Evolutionary conservation across 2,888 invertebrate genomes (phyloP), one percentile per base, ranked within the genome.

Genomic region (Ornithoptera priamus): DNA sequence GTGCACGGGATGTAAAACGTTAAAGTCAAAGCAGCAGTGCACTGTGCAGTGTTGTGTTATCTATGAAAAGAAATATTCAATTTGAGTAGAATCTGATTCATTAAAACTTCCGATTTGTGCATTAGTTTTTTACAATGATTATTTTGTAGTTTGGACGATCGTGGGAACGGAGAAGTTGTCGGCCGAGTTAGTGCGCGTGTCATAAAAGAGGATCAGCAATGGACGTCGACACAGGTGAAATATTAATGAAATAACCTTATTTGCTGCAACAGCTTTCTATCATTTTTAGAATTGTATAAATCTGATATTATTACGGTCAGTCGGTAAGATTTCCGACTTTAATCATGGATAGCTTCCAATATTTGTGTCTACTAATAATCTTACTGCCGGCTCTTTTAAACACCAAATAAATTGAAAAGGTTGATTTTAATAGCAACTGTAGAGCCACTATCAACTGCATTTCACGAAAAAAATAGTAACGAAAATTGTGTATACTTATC

Each of bases 211-310:
- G 53, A 36, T 46, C 58, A 66, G 76, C 72, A 72, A 90, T 90
- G 90, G 89, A 90, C 75, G 86, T 88, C 62, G 90, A 90, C 73
- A 89, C 89, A 74, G 90, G 90, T 88, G 80, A 73, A 78, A 73
- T 76, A 70, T 42, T 66, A 67, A 71, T 81, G 82, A 84, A 81
- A 82, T 85, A 80, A 78, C 74, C 69, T 71, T n/a, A 62, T 12
- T 46, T 15, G 12, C 12, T 15, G 2, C 12, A 22, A 22, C 22
- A 17, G 2, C 0, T 46, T 46, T 46, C 2, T 12, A 15, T 46
- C 12, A 4, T 0, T 46, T 46, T 46, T 46, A 12, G 46, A 46
- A 46, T 46, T 15, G 4, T 12, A 46, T 15, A 46, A 3, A 12
- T 42, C 12, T 42, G 8, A 42, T 42, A 42, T 42, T 46, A 12